Conservation (phyloP, 2,888 invertebrate species). For the Eristalis intricaria region DNA sequence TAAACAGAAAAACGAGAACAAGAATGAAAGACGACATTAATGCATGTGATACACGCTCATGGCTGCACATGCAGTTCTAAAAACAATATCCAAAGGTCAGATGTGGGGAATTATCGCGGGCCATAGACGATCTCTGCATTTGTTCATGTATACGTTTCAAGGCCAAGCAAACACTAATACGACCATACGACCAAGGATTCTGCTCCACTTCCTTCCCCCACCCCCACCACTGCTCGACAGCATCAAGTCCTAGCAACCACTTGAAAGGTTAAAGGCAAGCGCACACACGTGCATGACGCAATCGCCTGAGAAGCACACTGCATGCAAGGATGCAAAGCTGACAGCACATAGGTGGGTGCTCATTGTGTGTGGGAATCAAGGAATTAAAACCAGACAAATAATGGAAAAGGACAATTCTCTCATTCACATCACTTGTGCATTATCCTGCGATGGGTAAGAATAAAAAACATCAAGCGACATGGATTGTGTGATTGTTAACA, state of each 20-base stretch:
- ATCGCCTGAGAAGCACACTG: constrained; percentile 10
- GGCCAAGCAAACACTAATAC: constrained; percentile 56
- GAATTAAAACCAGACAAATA: constrained; percentile 60
- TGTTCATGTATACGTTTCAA: constrained; percentile 46
- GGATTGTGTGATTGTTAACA: constrained; percentile 32
- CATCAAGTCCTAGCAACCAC: constrained; percentile 59
- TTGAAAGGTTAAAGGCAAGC: constrained; percentile 61
- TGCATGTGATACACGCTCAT: constrained; percentile 43
- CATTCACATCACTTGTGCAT: constrained; percentile 46
- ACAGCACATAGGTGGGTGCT: neutral
- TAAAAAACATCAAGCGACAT: constrained; percentile 24
- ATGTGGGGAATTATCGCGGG: constrained; percentile 42
- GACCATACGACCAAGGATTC: constrained; percentile 38
- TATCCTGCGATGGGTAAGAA: constrained; percentile 30
- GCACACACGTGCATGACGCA: constrained; percentile 3
- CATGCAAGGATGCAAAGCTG: neutral
- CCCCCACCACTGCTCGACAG: neutral
- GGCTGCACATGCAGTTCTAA: constrained; percentile 4
- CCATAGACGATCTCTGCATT: constrained; percentile 18
- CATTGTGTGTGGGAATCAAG: constrained; percentile 20
- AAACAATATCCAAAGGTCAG: constrained; percentile 64
- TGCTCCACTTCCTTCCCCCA: constrained; percentile 4
- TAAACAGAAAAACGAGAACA: neutral
- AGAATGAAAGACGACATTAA: constrained; percentile 35
- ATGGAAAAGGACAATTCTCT: constrained; percentile 49